These are phyloP conservation scores for Artemia sp. DNA, from an alignment of 2,888 invertebrate species.

Conservation along the genomic window DNA sequence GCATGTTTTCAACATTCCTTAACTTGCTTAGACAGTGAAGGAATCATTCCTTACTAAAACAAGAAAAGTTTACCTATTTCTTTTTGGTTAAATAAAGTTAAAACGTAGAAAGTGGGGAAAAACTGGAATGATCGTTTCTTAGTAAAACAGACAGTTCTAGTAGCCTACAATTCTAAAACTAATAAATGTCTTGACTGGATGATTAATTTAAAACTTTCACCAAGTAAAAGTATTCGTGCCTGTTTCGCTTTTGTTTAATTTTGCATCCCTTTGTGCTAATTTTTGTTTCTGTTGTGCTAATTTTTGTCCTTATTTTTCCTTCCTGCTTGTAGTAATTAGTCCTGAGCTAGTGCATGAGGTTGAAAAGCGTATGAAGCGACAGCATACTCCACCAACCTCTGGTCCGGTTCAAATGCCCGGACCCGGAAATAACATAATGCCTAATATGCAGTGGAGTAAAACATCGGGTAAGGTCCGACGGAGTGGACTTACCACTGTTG, in stretches of 20 bases:
- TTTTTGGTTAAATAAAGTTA: conserved; percentile 24
- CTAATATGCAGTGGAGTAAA: conserved; percentile 27
- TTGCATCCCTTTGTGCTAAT: conserved; percentile 27
- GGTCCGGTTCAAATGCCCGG: conserved; percentile 7
- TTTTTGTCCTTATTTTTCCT: conserved; percentile 32
- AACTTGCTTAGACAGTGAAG: no score
- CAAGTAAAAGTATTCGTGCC: no score
- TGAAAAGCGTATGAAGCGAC: conserved; percentile 65
- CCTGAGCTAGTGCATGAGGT: conserved; percentile 75
- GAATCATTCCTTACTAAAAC: no score
- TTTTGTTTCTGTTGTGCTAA: conserved; percentile 26
- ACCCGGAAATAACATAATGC: background rate
- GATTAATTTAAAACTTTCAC: no score
- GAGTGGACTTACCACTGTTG: conserved; percentile 46
- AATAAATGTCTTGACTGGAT: no score
- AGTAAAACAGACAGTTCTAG: no score
- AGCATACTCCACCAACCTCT: conserved; percentile 52
- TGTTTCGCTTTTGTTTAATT: conserved; percentile 26
- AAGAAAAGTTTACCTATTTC: conserved; percentile 19
- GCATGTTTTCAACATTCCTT: no score
- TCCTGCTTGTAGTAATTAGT: conserved; percentile 53
- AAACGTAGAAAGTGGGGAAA: background rate
- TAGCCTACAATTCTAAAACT: no score
- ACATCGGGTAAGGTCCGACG: conserved; percentile 25
- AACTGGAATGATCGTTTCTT: no score